Evolutionary conservation across 2,113 vertebrate genomes (phyloP), one percentile per base, ranked within the genome.

Genomic region (Plectropomus leopardus): DNA sequence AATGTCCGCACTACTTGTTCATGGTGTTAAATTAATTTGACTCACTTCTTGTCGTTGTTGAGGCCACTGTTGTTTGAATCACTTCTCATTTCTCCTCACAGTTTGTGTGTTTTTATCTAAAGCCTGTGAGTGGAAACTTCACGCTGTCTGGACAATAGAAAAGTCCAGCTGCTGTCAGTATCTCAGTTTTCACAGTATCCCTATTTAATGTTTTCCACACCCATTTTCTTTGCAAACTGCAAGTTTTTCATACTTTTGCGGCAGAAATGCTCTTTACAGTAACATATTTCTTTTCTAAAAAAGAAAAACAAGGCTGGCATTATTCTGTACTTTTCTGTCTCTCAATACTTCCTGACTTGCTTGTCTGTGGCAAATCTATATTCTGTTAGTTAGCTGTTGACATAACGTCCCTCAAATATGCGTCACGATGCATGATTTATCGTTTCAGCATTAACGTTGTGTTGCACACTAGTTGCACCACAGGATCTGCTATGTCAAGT

Each of bases 51-150:
- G 54, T 32, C 30, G 21, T 42, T 14, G 3, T 54, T 59, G 26
- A 23, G 40, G 36, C 1, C 8, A 10, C 36, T 40, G 30, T 40
- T 47, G 15, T 59, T 36, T 3, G 7, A 75, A 13, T 72, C 34
- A 28, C 61, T 28, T 30, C 21, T 55, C 30, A 28, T 45, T 81
- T 81, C 48, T 4, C 26, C n/a, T 15, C 70, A 58, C 53, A 7
- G 5, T 73, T 69, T 63, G 24, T 65, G 32, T 36, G 26, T 45
- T 79, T 87, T 79, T 79, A 53, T 34, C 28, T 63, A 16, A 7
- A 30, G 16, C 24, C 42, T 72, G 32, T 73, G 55, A 72, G 47
- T 42, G 24, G 8, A 74, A 75, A 79, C 28, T 19, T 32, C 4
- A 54, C 4, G n/a, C 28, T 32, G n/a, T 45, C 30, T 55, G 74